Evolutionary conservation across 2,113 vertebrate species (phyloP).

Genomic region (Zosterops hypoxanthus): DNA sequence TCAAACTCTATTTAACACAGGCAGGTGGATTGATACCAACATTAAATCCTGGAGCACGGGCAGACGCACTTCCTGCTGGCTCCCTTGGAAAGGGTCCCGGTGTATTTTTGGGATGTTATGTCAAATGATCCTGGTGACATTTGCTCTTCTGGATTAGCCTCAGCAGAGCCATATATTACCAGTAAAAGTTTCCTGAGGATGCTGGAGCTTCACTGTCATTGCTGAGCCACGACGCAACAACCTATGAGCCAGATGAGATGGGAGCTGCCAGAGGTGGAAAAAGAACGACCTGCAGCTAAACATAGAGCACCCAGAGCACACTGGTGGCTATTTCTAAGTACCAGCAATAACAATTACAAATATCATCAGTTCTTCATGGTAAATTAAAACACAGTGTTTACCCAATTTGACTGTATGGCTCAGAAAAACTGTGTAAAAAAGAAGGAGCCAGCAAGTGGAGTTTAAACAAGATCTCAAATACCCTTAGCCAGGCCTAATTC

Average conservation of each 20-base stretch:
- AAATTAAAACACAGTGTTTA: background rate
- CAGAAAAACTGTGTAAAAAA: background rate
- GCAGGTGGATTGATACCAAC: background rate
- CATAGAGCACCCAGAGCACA: background rate
- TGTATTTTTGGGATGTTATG: conserved; percentile 62
- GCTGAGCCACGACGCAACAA: background rate
- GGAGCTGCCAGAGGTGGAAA: background rate
- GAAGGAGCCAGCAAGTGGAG: background rate
- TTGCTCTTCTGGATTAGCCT: conserved; percentile 10
- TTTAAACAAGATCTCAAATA: background rate
- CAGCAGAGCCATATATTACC: background rate
- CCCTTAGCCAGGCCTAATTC: background rate
- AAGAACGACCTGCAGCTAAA: conserved; percentile 6
- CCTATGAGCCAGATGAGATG: background rate
- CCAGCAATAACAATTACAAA: background rate
- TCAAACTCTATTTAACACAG: background rate
- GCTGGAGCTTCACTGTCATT: background rate
- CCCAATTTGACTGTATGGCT: background rate
- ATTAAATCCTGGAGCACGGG: background rate
- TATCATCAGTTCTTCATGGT: background rate
- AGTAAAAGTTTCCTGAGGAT: conserved; percentile 5
- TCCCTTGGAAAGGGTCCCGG: conserved; percentile 23
- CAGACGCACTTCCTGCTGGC: background rate
- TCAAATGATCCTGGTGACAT: conserved; percentile 52
- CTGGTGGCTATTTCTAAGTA: background rate